These are phyloP conservation scores for Eolophus roseicapilla DNA, from an alignment of 2,113 vertebrate genomes.

Conservation along the genomic window DNA sequence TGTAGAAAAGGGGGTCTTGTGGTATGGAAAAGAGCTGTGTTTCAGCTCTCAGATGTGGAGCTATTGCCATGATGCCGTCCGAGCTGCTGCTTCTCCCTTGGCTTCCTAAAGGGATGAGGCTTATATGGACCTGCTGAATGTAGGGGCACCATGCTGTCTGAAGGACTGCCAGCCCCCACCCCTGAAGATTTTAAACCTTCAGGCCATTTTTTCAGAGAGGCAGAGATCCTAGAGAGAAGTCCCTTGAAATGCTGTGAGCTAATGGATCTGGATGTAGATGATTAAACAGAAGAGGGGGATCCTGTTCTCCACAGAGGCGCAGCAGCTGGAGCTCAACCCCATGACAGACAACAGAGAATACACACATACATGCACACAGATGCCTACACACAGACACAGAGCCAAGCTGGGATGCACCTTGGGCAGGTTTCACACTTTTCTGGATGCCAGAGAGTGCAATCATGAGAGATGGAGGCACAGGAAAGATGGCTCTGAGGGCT, in stretches of 20 bases:
- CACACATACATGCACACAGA: not conserved
- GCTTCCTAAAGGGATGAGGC: not conserved
- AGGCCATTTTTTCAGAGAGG: not conserved
- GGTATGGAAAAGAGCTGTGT: not conserved
- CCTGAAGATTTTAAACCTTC: not conserved
- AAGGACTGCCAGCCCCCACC: not conserved
- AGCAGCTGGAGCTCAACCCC: not conserved
- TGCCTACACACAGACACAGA: accelerated
- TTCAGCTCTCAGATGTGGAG: not conserved
- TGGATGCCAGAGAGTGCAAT: not conserved
- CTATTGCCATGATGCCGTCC: not conserved
- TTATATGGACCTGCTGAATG: not conserved
- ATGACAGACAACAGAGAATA: not conserved
- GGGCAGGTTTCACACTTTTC: not conserved
- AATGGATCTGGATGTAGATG: not conserved
- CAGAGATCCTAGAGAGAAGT: not conserved
- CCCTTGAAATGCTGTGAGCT: not conserved
- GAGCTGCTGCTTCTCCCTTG: not conserved
- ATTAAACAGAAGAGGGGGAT: not conserved
- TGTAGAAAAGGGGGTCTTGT: not conserved
- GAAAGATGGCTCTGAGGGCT: not conserved
- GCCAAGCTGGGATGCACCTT: not conserved
- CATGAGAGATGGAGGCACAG: not conserved
- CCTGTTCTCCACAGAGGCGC: not conserved
- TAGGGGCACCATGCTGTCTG: accelerated